Evolutionary conservation across 1,140 invertebrate genomes (phyloP), one percentile per base, ranked within the genome.

Genomic region (Formica exsecta): DNA sequence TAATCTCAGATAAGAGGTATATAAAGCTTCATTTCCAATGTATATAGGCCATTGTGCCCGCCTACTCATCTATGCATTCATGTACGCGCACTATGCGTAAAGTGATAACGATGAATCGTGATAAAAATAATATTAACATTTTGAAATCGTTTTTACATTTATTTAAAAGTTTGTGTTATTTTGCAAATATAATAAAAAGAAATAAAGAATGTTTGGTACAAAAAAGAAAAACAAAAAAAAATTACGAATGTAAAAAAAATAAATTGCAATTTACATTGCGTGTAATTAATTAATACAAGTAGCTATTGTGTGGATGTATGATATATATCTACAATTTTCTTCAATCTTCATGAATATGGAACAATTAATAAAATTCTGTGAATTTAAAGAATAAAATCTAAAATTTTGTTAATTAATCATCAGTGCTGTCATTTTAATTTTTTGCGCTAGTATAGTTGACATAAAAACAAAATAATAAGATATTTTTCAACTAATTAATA

Each of bases 1-100:
- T 74, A 85, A 79, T 87, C 76, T 89, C 38, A 61, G 90, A 87
- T 87, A 86, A 86, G 85, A 29, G 29, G 44, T 44, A 44, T 48
- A 25, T 70, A 86, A 84, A 84, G 25, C 32, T 65, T 36, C 64
- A 88, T 88, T 74, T 29, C 3, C 11, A 61, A 89, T 88, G 88
- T 85, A 88, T 88, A 68, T 88, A 86, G 86, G 81, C 76, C 88
- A 79, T 16, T 48, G 19, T 25, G 64, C 22, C 25, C 22, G 41
- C 29, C 44, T 54, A 81, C 36, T 54, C 48, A 41, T 61, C n/a
- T 66, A 8, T 57, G 48, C 29, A 32, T 22, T 77, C 16, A 41
- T 44, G 57, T 62, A 61, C 38, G 3, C 57, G n/a, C 5, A 3
- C 11, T 38, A 57, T 38, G 57, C 70, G 8, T 19, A n/a, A 61